Percentiles rank a stretch among this genome's conserved stretches.
These are phyloP conservation scores for Synergus umbraculus DNA, from an alignment of 2,888 invertebrate genomes.

Conservation along the genomic window DNA sequence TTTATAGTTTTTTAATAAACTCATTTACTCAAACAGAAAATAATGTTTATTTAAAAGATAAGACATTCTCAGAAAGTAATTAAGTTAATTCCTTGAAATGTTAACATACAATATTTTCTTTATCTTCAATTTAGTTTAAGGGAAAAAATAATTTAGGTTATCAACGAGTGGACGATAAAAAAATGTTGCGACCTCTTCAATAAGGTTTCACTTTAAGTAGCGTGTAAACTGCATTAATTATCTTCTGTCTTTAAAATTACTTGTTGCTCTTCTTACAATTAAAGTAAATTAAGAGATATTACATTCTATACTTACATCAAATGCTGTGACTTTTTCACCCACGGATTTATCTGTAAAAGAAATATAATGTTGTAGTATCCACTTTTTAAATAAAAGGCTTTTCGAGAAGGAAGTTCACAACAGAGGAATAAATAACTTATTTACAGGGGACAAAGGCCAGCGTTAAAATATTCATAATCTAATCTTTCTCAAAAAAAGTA, in stretches of 20 bases:
- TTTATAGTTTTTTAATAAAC: not conserved
- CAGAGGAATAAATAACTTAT: not conserved
- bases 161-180: not conserved
- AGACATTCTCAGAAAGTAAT: not conserved
- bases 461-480: not conserved
- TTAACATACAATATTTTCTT: not conserved
- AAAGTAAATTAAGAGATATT: not conserved
- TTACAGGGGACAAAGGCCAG: not conserved
- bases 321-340: slow-evolving; percentile 81
- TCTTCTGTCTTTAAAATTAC: not conserved
- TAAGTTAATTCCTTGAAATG: not conserved
- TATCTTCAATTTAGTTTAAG: not conserved
- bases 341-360: slow-evolving; percentile 80
- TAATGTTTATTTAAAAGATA: not conserved
- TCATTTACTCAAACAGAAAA: not conserved
- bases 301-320: slow-evolving; percentile 80
- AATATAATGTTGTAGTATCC: not conserved
- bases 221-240: not conserved
- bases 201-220: not conserved
- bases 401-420: not conserved
- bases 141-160: not conserved
- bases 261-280: not conserved
- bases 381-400: not conserved
- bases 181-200: not conserved
- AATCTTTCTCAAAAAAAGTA: not conserved